Evolutionary conservation across 2,888 invertebrate genomes (phyloP).

Genomic region (Diadegma fenestrale): DNA sequence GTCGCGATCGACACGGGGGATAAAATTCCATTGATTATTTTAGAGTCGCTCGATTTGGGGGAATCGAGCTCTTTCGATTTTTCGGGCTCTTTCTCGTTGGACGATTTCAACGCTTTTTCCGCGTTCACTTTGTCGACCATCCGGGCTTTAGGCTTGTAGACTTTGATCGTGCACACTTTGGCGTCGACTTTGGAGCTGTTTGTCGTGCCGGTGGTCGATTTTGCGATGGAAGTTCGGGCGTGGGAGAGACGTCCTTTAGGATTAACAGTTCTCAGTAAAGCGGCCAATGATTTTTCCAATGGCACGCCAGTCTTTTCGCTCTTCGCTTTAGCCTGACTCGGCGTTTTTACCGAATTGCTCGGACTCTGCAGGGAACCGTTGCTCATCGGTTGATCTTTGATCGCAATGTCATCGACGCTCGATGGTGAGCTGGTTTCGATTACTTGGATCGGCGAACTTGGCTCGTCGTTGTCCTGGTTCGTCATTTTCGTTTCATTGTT

Average conservation of each 20-base stretch:
- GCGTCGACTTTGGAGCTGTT: constrained; percentile 50
- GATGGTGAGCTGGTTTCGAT: constrained; percentile 33
- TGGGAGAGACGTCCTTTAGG: constrained; percentile 52
- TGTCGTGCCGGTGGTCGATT: constrained; percentile 19
- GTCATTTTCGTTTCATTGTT: constrained; percentile 31
- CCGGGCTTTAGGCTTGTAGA: constrained; percentile 78
- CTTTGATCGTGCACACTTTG: constrained; percentile 64
- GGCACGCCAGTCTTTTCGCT: constrained; percentile 45
- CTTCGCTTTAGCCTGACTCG: constrained; percentile 50
- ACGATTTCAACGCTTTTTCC: constrained; percentile 73
- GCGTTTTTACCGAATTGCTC: constrained; percentile 14
- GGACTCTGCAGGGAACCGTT: constrained; percentile 33
- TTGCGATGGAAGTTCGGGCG: constrained; percentile 49
- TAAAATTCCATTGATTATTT: constrained; percentile 54
- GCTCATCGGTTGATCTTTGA: constrained; percentile 5
- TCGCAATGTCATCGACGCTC: constrained; percentile 11
- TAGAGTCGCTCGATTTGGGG: constrained; percentile 25
- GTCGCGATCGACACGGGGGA: constrained; percentile 23
- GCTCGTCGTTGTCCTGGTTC: constrained; percentile 29
- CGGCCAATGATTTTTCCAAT: constrained; percentile 60
- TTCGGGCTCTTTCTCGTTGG: constrained; percentile 45
- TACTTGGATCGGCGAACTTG: constrained; percentile 39
- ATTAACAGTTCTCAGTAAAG: constrained; percentile 63
- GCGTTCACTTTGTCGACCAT: constrained; percentile 78
- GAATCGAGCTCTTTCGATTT: constrained; percentile 40